Conservation (phyloP, 2,113 vertebrate species). For the Oceanodroma tethys region DNA sequence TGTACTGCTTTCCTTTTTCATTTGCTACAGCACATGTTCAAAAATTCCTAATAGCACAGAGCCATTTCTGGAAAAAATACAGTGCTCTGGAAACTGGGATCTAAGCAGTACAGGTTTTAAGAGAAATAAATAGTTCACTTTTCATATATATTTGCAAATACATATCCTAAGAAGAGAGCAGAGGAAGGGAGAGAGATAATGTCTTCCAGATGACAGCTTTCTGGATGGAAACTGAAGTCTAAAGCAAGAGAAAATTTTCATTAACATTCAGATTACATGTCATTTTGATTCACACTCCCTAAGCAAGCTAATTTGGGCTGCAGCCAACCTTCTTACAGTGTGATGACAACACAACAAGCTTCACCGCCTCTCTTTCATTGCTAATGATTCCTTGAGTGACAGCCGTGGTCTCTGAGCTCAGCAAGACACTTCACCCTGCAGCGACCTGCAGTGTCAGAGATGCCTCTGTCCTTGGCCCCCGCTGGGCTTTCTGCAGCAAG, state of each 20-base stretch:
- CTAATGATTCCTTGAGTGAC: constrained; percentile 82
- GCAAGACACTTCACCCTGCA: constrained; percentile 44
- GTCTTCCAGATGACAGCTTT: constrained; percentile 74
- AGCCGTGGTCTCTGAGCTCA: constrained; percentile 67
- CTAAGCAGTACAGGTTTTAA: neutral
- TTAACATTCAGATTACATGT: constrained; percentile 81
- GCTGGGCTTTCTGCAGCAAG: constrained; percentile 32
- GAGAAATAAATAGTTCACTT: neutral
- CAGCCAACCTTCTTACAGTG: constrained; percentile 73
- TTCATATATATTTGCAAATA: constrained; percentile 23
- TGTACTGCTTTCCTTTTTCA: neutral
- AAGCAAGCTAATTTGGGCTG: constrained; percentile 78
- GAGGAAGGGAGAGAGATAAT: constrained; percentile 25
- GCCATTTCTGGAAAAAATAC: neutral
- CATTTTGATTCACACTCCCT: constrained; percentile 79
- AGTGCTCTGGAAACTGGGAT: neutral
- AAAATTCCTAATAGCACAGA: neutral
- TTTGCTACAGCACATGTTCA: neutral
- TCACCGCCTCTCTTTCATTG: constrained; percentile 60
- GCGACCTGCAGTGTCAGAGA: constrained; percentile 25
- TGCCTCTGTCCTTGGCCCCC: constrained; percentile 23
- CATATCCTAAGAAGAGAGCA: neutral
- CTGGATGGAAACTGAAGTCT: constrained; percentile 56
- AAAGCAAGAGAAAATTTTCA: constrained; percentile 66
- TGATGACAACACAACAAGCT: constrained; percentile 73